phyloP scores from a whole-genome alignment of 2,113 vertebrate species.

The Asarcornis scutulata region DNA sequence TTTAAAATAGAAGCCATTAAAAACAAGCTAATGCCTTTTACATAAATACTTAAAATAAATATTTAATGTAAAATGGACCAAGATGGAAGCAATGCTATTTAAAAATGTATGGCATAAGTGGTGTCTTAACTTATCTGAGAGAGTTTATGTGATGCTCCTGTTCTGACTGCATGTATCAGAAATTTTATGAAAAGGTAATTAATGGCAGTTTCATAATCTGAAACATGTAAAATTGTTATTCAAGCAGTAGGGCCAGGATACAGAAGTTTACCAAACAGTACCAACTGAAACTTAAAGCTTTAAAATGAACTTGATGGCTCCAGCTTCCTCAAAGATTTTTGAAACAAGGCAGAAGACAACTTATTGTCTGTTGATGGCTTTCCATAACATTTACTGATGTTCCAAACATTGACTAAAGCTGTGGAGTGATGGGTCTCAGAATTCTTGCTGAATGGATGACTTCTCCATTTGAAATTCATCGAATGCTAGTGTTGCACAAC shows the following conservation, averaged over 20 bases:
- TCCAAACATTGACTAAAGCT: neutral
- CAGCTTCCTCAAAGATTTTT: neutral
- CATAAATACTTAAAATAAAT: neutral
- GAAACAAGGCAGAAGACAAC: neutral
- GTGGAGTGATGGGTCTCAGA: neutral
- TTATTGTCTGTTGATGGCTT: neutral
- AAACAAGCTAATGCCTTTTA: neutral
- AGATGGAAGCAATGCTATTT: neutral
- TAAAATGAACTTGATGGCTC: neutral
- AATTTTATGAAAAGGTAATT: neutral
- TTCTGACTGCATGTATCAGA: accelerated
- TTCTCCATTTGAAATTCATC: neutral
- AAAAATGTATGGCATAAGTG: neutral
- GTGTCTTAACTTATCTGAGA: neutral
- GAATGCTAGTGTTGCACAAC: neutral
- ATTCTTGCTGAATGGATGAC: neutral
- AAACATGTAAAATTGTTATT: neutral
- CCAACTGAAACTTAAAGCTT: neutral
- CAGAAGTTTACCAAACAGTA: neutral
- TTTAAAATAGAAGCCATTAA: neutral
- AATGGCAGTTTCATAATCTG: neutral
- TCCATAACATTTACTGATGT: neutral
- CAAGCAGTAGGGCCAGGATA: neutral
- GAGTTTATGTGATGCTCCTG: neutral
- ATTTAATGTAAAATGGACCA: neutral